A percentile compares a stretch with the other conserved stretches of the same genome.
phyloP scores from a whole-genome alignment of 2,888 invertebrate species.

The Acleris emargana region DNA sequence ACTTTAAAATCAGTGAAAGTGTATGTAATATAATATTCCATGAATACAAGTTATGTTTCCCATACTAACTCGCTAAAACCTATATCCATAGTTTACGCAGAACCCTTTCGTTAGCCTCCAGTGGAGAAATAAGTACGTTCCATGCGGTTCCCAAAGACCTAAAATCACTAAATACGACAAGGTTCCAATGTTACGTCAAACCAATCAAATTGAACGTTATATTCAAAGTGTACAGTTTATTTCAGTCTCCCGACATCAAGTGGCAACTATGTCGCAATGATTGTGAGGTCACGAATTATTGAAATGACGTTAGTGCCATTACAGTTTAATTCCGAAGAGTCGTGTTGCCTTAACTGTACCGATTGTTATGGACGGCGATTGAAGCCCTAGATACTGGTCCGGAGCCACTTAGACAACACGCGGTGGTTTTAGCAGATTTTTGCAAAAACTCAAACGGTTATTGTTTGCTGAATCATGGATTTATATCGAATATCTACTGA shows the following conservation, averaged over 20 bases:
- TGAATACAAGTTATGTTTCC: no score
- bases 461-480: not conserved
- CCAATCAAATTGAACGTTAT: constrained; percentile 10
- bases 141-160: constrained; percentile 19
- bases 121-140: constrained; percentile 19
- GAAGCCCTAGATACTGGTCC: constrained; percentile 45
- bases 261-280: constrained; percentile 46
- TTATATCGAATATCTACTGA: not conserved
- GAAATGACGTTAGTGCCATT: constrained; percentile 58
- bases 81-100: not conserved
- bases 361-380: constrained; percentile 49
- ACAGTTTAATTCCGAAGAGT: constrained; percentile 59
- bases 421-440: constrained; percentile 15
- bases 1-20: no score
- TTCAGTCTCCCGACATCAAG: constrained; percentile 10
- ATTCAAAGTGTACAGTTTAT: constrained; percentile 11
- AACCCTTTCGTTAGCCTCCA: constrained; percentile 12
- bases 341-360: constrained; percentile 64
- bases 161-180: constrained; percentile 2
- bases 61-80: no score
- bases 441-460: constrained; percentile 4
- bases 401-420: constrained; percentile 38
- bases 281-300: constrained; percentile 62
- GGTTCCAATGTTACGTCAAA: not conserved
- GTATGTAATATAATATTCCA: no score